Evolutionary conservation across 2,797 vertebrate species (phyloP), one percentile per base, ranked within the genome.

Genomic region (Pempheris klunzingeri): DNA sequence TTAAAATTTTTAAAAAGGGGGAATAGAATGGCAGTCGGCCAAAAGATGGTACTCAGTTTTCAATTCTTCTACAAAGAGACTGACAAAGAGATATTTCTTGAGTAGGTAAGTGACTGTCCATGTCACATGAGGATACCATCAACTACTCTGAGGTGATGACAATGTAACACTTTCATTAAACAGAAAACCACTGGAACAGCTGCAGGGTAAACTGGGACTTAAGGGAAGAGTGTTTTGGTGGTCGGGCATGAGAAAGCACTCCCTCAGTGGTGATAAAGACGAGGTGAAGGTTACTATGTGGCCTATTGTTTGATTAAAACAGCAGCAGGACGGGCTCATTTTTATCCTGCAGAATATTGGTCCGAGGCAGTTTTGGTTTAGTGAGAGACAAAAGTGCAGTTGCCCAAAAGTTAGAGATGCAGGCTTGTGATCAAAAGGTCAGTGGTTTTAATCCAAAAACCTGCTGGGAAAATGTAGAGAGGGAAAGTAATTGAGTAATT

Each of bases 71-170:
- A 80, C 53, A 77, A 73, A 78, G 14, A 66, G 28, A 6, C 69
- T 75, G 74, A 84, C 86, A 64, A 65, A 88, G 30, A 78, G 59
- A 77, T 78, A 32, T 62, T 65, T 67, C 72, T 50, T 74, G 28
- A 66, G 52, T 20, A 65, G 58, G 61, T 68, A 65, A 63, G 69
- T 64, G 62, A 74, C 30, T 71, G 63, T 76, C 43, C 62, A 62
- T 76, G 73, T 68, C 78, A 70, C 75, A 85, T 59, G 32, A 80
- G 73, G 80, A 83, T 68, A 73, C 69, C 24, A 18, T 75, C 77
- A 91, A 82, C 89, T 81, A 81, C 64, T 82, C 71, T 57, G 49
- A 68, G 65, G 82, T 84, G 82, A 90, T 84, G 86, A 91, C 83
- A 84, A 68, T 71, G 47, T 73, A 22, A 76, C 58, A 44, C 55